Evolutionary conservation across 2,797 vertebrate species (phyloP), one percentile per base, ranked within the genome.

Genomic region (Morelia viridis): DNA sequence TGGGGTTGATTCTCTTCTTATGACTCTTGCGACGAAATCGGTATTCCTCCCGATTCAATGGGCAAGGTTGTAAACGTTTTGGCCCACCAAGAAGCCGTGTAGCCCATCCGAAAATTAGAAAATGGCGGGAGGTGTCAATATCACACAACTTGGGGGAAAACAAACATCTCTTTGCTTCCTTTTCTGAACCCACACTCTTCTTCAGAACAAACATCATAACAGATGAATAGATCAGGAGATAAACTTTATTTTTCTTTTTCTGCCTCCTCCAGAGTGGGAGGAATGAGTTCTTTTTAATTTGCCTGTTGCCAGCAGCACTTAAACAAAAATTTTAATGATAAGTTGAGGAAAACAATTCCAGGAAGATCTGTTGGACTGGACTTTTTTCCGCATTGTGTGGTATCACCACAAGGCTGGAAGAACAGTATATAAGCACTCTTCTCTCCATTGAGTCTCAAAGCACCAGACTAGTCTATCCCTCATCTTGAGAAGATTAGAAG

Each of bases 231-330:
- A 41, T 61, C 11, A 50, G 58, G 12, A 88, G 85, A 92, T 92
- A 92, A 90, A 64, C 31, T 64, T 62, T 89, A 17, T 89, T 92
- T 64, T 87, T 65, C 56, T 46, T 53, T 28, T 80, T 24, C 65
- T 50, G 56, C 65, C 56, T 46, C 71, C 71, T 80, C 10, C 41
- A 2, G 64, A 90, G 60, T 87, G 6, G 11, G 68, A n/a, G 50
- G 4, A 90, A 88, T 46, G 2, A 1, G 60, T 92, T 92, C 9
- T 19, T 46, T 60, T 19, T 64, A 87, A 90, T 53, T 88, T 92
- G 89, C 24, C 85, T 89, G 10, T n/a, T 86, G 91, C 61, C 41
- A 87, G 26, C 53, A 24, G 10, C 65, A 87, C 6, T 24, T 10
- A 65, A 62, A 62, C 24, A 35, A 15, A 83, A 60, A 15, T 26